Base-by-base conservation (phyloP, 2,113 vertebrate genomes). In the Corythoichthys intestinalis region DNA sequence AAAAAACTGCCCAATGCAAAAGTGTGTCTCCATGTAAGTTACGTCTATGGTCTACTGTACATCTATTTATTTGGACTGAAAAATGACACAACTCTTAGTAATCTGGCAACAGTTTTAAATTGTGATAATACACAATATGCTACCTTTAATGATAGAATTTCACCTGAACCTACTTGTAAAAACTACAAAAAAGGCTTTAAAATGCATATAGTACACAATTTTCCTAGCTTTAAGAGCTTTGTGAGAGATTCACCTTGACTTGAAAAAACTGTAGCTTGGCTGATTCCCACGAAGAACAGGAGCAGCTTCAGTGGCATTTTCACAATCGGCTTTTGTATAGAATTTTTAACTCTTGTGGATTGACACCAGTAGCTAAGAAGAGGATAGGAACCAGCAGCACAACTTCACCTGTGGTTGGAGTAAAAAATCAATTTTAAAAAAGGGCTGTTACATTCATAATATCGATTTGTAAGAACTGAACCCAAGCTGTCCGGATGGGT, bases 171-270 rank as follows among this genome's bases (percentile, higher is more conserved):
- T 44, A 44, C 6, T 44, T 44, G 41, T 44, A 44, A 44, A 7
- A 1, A 44, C 41, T 8, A 44, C 41, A 56, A 28, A 10, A n/a
- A 56, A 10, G 53, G 9, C 53, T 35, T 56, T 56, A 12, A 20
- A 56, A 34, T 56, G 1, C 20, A n/a, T n/a, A 53, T 1, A 53
- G 7, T 50, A 50, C 48, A 50, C 6, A 53, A 2, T 53, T 53
- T 53, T 20, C 12, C 3, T 9, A 68, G 14, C 34, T 4, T 46
- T 41, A 71, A 39, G 6, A 38, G 47, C 6, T 50, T 41, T 11
- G 10, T 62, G 28, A 69, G 13, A 65, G 53, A 79, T 80, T 46
- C 66, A 93, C 92, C 91, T 86, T 88, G 86, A 75, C 78, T 69
- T 62, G 76, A 63, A 50, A 85, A 67, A 73, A 81, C 71, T 53